These are phyloP conservation scores for Pinna nobilis DNA, from an alignment of 1,140 invertebrate genomes.

Conservation along the genomic window DNA sequence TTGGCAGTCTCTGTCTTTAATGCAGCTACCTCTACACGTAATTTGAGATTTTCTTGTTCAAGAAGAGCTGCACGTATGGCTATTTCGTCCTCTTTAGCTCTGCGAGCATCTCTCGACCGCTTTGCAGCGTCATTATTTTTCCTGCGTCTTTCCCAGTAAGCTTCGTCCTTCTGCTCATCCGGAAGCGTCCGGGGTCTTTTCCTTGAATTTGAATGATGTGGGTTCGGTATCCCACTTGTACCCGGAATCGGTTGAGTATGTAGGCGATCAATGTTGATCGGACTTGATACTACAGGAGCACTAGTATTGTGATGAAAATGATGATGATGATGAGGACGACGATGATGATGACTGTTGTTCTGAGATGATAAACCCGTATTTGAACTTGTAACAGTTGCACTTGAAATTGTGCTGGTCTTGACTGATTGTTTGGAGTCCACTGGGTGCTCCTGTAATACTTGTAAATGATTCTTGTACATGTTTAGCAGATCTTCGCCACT, in stretches of 20 bases:
- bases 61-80: conserved; percentile 70
- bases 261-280: background rate
- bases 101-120: conserved; percentile 71
- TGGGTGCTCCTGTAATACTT: conserved; percentile 1
- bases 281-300: background rate
- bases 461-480: conserved; percentile 49
- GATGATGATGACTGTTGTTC: background rate
- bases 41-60: conserved; percentile 74
- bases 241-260: conserved; percentile 9
- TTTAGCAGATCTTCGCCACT: conserved; percentile 48
- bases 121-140: conserved; percentile 76
- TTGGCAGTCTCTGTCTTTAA: conserved; percentile 73
- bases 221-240: background rate
- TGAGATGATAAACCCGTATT: conserved; percentile 6
- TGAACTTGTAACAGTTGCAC: conserved; percentile 16
- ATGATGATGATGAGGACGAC: background rate
- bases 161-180: conserved; percentile 69
- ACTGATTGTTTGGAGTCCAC: background rate
- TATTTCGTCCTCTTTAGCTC: conserved; percentile 74
- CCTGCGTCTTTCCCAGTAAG: conserved; percentile 74
- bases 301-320: background rate
- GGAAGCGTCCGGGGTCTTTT: conserved; percentile 60
- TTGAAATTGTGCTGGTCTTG: background rate
- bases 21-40: conserved; percentile 69
- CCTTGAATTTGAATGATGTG: conserved; percentile 25